Evolutionary conservation across 2,113 vertebrate species (phyloP), one percentile per base, ranked within the genome.

Genomic region (Phodopus roborovskii): DNA sequence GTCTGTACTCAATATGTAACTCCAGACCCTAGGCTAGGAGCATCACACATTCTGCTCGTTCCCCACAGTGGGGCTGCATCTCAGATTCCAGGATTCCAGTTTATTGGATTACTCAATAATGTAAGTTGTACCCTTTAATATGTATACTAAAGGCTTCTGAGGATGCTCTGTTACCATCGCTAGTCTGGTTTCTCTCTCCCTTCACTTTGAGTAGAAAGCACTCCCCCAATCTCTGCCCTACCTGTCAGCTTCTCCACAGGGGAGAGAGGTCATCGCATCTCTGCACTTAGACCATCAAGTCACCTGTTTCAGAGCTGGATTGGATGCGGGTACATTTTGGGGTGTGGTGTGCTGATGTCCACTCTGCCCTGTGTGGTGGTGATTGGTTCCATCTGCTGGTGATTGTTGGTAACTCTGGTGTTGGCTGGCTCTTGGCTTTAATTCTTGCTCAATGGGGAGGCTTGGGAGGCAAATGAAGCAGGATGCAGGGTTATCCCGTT

Each of bases 361-460:
- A 0, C 0, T n/a, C 42, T 62, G 88, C 74, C 26, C 28, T 30
- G 50, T 26, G 48, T 79, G 90, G 86, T 50, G 82, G 82, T 20
- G 36, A 92, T 68, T 89, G 95, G 93, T 86, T 62, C 96, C 97
- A 92, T 75, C 97, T 97, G 78, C 97, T 95, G 95, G 94, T 17
- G 1, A 42, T 11, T 89, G 16, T 42, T 92, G 88, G 50, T 90
- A 94, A 77, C 58, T 86, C 45, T 42, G 17, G 39, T 60, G 62
- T 92, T 71, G 12, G 3, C 60, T 30, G 17, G 24, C 16, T 77
- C 58, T 60, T 36, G 83, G 79, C 60, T 87, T 5, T 4, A 74
- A 19, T 85, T 92, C 30, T 8, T 64, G 7, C 5, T 3, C 78
- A 48, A 22, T 30, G 62, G 48, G 56, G 82, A 87, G 66, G 45